Conservation (phyloP, 2,797 vertebrate genomes). For the Psittacula derbiana region DNA sequence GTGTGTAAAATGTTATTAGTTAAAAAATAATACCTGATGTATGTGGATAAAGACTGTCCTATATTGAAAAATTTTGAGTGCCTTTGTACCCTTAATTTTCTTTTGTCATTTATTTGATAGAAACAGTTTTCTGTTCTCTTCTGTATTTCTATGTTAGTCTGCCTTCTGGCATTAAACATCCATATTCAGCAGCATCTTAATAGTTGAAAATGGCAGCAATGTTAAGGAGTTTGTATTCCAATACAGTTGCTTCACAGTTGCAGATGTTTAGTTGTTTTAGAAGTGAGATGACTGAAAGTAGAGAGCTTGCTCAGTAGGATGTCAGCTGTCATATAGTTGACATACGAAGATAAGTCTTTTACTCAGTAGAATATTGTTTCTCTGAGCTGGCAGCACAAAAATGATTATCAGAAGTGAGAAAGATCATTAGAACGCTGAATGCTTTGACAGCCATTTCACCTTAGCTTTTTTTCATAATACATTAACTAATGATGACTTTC, state of each 20-base stretch:
- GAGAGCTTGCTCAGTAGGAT: neutral
- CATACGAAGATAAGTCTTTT: neutral
- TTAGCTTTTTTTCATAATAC: neutral
- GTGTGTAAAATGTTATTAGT: neutral
- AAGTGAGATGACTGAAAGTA: neutral
- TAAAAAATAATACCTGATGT: neutral
- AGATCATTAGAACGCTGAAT: neutral
- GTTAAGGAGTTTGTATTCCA: neutral
- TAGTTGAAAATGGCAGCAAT: neutral
- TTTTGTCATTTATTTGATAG: neutral
- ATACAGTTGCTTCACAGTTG: neutral
- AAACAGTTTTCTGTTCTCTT: neutral
- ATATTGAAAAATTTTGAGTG: neutral
- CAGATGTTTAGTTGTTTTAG: neutral
- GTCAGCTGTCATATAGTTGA: slow-evolving; percentile 35
- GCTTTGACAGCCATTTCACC: slow-evolving; percentile 26
- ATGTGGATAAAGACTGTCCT: neutral
- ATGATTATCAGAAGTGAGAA: slow-evolving; percentile 28
- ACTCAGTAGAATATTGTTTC: slow-evolving; percentile 16
- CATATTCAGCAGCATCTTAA: neutral
- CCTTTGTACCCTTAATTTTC: neutral
- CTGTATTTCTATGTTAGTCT: neutral
- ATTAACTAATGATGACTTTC: neutral
- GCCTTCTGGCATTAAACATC: neutral
- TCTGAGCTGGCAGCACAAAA: slow-evolving; percentile 47